A percentile compares a stretch with the other conserved stretches of the same genome.
These are phyloP conservation scores for Protodeltote pygarga DNA, from an alignment of 2,888 invertebrate species.

Conservation along the genomic window DNA sequence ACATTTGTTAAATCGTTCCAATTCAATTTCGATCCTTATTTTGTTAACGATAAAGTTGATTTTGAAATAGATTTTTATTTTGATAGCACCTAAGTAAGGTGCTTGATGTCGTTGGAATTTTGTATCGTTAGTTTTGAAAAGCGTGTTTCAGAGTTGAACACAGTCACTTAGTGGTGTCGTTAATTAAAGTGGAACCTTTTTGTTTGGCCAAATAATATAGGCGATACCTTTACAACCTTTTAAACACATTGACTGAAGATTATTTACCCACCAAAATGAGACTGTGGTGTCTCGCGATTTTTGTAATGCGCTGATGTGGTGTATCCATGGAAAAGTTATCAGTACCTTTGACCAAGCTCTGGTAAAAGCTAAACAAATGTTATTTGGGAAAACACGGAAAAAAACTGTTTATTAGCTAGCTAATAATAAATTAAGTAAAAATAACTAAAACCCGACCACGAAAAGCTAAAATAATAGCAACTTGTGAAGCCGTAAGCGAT, in stretches of 20 bases:
- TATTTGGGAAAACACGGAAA: too few species aligned
- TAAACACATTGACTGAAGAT: neutral
- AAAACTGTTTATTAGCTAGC: too few species aligned
- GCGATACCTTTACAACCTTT: constrained; percentile 14
- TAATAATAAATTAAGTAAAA: too few species aligned
- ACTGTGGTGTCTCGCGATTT: too few species aligned
- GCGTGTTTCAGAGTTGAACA: constrained; percentile 40
- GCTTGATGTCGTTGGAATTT: constrained; percentile 35
- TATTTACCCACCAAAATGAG: too few species aligned
- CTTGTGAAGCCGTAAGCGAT: too few species aligned
- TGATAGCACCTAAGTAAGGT: constrained; percentile 21
- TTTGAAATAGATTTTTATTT: constrained; percentile 9
- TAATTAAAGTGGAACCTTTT: constrained; percentile 27
- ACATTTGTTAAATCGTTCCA: constrained; percentile 30
- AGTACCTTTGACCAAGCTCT: too few species aligned
- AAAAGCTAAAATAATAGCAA: too few species aligned
- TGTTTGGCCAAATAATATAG: constrained; percentile 27
- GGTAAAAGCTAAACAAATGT: too few species aligned
- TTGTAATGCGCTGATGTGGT: too few species aligned
- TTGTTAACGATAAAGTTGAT: neutral
- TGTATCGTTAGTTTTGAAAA: constrained; percentile 52
- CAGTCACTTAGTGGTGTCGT: constrained; percentile 42
- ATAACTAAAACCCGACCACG: too few species aligned
- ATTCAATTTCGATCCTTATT: constrained; percentile 15
- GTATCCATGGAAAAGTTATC: too few species aligned